A percentile compares a stretch with the other conserved stretches of the same genome.
Evolutionary conservation across 2,113 vertebrate species (phyloP).

Genomic region (Oncorhynchus tshawytscha): DNA sequence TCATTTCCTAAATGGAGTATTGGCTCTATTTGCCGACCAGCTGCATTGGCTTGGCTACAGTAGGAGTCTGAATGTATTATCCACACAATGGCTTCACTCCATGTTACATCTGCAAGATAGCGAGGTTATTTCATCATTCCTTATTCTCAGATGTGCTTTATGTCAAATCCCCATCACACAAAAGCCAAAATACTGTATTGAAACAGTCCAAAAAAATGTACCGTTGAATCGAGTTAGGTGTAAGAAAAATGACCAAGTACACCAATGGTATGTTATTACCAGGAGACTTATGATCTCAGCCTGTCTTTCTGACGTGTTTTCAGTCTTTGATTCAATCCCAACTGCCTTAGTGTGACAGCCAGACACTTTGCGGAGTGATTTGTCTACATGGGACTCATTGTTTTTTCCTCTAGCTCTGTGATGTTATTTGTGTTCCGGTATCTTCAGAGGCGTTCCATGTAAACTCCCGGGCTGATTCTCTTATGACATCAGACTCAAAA

Average conservation of each 20-base stretch:
- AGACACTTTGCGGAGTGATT: constrained; percentile 38
- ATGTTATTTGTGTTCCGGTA: constrained; percentile 26
- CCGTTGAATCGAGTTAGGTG: background rate
- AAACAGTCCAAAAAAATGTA: constrained; percentile 14
- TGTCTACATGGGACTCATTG: constrained; percentile 25
- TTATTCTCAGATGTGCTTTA: background rate
- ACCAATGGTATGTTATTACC: constrained; percentile 15
- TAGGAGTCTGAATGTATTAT: background rate
- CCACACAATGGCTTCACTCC: background rate
- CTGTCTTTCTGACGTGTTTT: background rate
- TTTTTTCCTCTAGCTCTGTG: constrained; percentile 11
- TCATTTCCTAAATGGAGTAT: background rate
- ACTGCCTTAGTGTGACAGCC: constrained; percentile 28
- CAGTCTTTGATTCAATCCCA: constrained; percentile 9
- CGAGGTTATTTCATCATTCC: background rate
- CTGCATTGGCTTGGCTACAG: background rate
- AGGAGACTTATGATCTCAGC: constrained; percentile 18
- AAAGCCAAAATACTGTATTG: background rate
- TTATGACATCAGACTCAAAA: constrained; percentile 15
- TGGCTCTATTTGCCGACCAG: background rate
- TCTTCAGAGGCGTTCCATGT: constrained; percentile 9
- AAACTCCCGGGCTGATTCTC: constrained; percentile 14
- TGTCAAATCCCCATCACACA: background rate
- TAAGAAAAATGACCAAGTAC: constrained; percentile 1
- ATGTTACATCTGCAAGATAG: background rate